Percentiles rank a stretch among this genome's conserved stretches.
These are phyloP conservation scores for Clitarchus hookeri DNA, from an alignment of 2,888 invertebrate species.

Conservation along the genomic window DNA sequence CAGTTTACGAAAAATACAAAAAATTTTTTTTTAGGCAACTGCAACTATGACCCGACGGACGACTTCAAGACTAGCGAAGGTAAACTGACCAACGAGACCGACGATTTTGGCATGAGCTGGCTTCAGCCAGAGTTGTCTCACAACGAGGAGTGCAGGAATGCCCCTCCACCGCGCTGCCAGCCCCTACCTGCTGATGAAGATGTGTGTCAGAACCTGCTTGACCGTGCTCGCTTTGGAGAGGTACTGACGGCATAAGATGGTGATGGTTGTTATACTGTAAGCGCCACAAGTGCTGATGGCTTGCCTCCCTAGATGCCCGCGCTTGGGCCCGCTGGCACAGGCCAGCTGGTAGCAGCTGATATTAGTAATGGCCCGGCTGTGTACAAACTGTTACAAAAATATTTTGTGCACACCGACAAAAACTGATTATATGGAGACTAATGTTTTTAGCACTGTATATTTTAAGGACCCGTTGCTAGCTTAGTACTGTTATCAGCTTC, in stretches of 20 bases:
- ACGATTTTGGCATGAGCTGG: slow-evolving; percentile 64
- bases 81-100: slow-evolving; percentile 57
- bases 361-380: too few relatives aligned
- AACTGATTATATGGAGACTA: too few relatives aligned
- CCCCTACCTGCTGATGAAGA: slow-evolving; percentile 65
- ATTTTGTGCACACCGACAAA: too few relatives aligned
- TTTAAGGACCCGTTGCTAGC: too few relatives aligned
- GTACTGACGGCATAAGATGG: too few relatives aligned
- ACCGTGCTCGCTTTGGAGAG: slow-evolving; percentile 45
- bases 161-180: slow-evolving; percentile 39
- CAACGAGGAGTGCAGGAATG: slow-evolving; percentile 25
- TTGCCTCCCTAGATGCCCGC: too few relatives aligned
- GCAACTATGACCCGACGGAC: slow-evolving; percentile 51
- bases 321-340: not conserved
- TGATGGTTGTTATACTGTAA: too few relatives aligned
- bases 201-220: slow-evolving; percentile 69
- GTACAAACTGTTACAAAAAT: too few relatives aligned
- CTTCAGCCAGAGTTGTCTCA: slow-evolving; percentile 47
- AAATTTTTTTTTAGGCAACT: slow-evolving; percentile 51
- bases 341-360: too few relatives aligned
- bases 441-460: too few relatives aligned
- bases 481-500: too few relatives aligned
- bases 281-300: too few relatives aligned
- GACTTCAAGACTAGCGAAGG: slow-evolving; percentile 50
- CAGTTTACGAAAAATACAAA: not conserved